Evolutionary conservation across 1,140 invertebrate species (phyloP), one percentile per base, ranked within the genome.

Genomic region (Sminthurides bifidus): DNA sequence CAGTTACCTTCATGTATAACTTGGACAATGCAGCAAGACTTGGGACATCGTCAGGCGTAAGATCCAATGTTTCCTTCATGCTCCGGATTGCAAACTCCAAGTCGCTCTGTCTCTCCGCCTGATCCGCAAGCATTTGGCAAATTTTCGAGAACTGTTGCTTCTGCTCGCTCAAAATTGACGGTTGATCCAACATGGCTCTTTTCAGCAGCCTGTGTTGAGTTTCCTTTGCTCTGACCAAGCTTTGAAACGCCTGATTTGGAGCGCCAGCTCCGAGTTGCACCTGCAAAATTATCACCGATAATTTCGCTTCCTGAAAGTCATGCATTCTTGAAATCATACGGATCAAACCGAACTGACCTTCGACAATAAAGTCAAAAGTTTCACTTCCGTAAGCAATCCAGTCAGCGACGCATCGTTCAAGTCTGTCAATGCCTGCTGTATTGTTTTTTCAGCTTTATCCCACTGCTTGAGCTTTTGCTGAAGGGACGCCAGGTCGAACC

Each of bases 401-500:
- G 69, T 73, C 41, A 75, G 46, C 6, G 49, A 45, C 19, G 53
- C 31, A 24, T 65, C 63, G 8, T 40, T 56, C 0, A 59, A 30
- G 14, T 65, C 63, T 19, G 35, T 53, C 3, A 65, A 24, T 1
- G 63, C 63, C 41, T 61, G 57, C 26, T 61, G 59, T 24, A 64
- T 52, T 3, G 59, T 57, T 54, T 59, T 58, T 26, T 64, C 63
- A 2, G 59, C 63, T 51, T 89, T 89, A 40, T 91, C 86, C 67
- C 81, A 90, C 65, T 92, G 82, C 66, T 87, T 84, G 59, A 98
- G 75, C 72, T 85, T 84, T 58, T 92, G 77, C 52, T 90, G 82
- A 8, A 98, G 72, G 64, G 91, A 82, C 3, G 90, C 84, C 64
- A 95, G 77, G 69, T 95, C 87, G 62, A 87, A 77, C 69, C 84